phyloP scores from a whole-genome alignment of 2,113 vertebrate genomes.

The Prinia subflava region DNA sequence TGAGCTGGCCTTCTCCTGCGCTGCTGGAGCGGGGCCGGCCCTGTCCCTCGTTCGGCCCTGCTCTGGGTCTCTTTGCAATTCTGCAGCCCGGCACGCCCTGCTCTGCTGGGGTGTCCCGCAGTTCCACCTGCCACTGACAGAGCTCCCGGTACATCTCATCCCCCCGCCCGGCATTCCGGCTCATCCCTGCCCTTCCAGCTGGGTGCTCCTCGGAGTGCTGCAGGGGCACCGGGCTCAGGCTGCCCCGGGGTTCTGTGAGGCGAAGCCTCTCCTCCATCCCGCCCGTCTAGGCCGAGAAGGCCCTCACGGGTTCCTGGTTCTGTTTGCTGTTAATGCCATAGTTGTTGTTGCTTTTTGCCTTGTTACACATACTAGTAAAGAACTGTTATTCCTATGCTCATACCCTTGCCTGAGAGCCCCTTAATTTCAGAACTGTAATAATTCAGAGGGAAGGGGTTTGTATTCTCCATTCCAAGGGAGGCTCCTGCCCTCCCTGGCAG shows the following conservation, averaged over 20 bases:
- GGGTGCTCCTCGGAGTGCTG: not conserved
- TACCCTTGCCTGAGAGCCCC: not conserved
- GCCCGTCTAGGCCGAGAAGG: not conserved
- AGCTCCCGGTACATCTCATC: not conserved
- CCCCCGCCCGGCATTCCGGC: not conserved
- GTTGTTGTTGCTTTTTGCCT: not conserved
- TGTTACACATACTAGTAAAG: not conserved
- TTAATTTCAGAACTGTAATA: not conserved
- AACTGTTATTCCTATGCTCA: not conserved
- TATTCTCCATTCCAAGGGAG: no score
- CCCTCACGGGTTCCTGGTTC: not conserved
- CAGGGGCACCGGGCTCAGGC: not conserved
- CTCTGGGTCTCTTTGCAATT: no score
- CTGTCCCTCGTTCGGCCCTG: not conserved
- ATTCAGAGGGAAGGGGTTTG: not conserved
- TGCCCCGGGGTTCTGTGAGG: not conserved
- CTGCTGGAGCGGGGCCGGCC: not conserved
- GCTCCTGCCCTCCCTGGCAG: no score
- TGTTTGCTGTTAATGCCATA: not conserved
- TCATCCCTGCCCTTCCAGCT: not conserved
- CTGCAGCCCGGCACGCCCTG: not conserved
- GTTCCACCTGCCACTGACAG: not conserved
- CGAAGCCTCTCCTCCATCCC: not conserved
- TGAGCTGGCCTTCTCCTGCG: not conserved
- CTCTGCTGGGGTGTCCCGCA: not conserved